phyloP scores from a whole-genome alignment of 2,888 invertebrate genomes.

The Elysia crispata region DNA sequence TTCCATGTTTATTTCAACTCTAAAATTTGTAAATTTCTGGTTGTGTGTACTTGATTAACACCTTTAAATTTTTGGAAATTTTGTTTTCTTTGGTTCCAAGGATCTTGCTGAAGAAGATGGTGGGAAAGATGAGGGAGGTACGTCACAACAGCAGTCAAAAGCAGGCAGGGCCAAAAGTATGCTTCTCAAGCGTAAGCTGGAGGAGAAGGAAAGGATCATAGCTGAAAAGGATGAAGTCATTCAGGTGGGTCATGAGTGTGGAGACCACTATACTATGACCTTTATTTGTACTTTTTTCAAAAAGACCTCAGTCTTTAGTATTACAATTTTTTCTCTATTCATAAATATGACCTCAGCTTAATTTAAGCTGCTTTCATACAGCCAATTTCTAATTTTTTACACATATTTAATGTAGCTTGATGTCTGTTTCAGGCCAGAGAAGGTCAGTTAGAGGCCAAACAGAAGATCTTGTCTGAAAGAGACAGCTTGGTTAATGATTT shows the following conservation, averaged over 20 bases:
- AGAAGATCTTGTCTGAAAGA: slow-evolving; percentile 68
- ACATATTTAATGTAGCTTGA: no score
- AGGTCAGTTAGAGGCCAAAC: slow-evolving; percentile 66
- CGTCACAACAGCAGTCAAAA: slow-evolving; percentile 41
- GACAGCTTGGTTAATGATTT: slow-evolving; percentile 78
- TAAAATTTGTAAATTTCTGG: no score
- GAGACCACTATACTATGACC: no score
- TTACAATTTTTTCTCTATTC: no score
- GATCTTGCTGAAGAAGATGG: slow-evolving; percentile 5
- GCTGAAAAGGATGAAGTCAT: slow-evolving; percentile 65
- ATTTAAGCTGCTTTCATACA: no score
- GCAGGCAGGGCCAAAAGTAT: slow-evolving; percentile 62
- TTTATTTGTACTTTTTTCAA: no score
- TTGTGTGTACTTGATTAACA: no score
- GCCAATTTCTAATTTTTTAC: no score
- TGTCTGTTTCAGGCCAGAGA: slow-evolving; percentile 50
- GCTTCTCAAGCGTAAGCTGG: slow-evolving; percentile 74
- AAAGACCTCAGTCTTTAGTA: no score
- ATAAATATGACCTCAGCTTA: no score
- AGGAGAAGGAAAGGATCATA: slow-evolving; percentile 71
- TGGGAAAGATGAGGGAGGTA: slow-evolving; percentile 4
- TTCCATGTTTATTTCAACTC: no score
- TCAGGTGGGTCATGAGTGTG: background rate
- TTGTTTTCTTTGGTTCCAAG: background rate
- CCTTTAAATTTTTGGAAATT: background rate